Conservation (phyloP, 2,888 invertebrate species). For the Erebia ligea region DNA sequence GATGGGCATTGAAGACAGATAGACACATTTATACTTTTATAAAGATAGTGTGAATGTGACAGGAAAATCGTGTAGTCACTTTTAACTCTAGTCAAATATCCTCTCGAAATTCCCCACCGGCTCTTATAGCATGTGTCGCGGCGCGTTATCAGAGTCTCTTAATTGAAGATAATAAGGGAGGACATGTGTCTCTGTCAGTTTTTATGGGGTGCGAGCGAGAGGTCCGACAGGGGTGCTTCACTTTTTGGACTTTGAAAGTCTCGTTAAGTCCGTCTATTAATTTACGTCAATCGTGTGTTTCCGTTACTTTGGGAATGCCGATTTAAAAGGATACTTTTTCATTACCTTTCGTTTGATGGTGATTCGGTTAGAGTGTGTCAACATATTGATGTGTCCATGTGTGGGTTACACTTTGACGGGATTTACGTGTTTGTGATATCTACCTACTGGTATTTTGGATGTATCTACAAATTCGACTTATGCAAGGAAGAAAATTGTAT, state of each 20-base stretch:
- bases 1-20: too few species aligned
- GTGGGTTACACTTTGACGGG: not conserved
- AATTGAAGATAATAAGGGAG: conserved; percentile 82
- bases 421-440: not conserved
- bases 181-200: conserved; percentile 81
- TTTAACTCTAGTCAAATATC: not conserved
- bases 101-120: not conserved
- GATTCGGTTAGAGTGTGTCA: conserved; percentile 23
- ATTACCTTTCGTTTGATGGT: conserved; percentile 23
- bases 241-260: conserved; percentile 61
- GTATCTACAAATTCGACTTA: not conserved
- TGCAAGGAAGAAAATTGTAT: too few species aligned
- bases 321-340: conserved; percentile 37
- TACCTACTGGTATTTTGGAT: not conserved
- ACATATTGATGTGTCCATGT: conserved; percentile 37
- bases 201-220: conserved; percentile 73
- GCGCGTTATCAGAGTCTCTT: conserved; percentile 78
- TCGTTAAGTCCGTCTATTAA: conserved; percentile 68
- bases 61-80: not conserved
- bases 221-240: conserved; percentile 55
- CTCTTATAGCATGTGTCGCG: conserved; percentile 59
- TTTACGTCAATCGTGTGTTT: conserved; percentile 62
- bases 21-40: too few species aligned
- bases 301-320: conserved; percentile 41
- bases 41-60: too few species aligned